phyloP scores from a whole-genome alignment of 2,888 invertebrate genomes.

The Aleiodes alternator region DNA sequence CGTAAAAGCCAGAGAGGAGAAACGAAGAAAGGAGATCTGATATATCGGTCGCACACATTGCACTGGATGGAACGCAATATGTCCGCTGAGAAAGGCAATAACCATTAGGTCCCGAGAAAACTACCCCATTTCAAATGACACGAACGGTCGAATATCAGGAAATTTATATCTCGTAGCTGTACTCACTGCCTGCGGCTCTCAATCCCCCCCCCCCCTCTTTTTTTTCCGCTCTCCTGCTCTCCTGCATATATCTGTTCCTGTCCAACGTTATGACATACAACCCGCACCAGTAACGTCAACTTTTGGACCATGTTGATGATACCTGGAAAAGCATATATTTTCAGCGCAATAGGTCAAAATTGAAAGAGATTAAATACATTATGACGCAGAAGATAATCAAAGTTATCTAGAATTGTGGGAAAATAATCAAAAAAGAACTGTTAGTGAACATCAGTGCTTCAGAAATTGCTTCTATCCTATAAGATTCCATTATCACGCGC shows the following conservation, averaged over 20 bases:
- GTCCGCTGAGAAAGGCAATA: constrained; percentile 80
- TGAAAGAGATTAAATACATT: constrained; percentile 7
- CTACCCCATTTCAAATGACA: constrained; percentile 80
- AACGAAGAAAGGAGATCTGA: constrained; percentile 69
- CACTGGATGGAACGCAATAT: constrained; percentile 80
- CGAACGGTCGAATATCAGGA: constrained; percentile 79
- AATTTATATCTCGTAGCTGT: constrained; percentile 77
- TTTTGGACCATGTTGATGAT: neutral
- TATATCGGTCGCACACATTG: constrained; percentile 79
- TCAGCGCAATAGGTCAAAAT: neutral
- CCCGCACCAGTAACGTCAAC: neutral
- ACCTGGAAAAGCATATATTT: neutral
- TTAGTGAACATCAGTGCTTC: constrained; percentile 47
- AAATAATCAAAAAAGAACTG: neutral
- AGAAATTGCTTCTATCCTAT: constrained; percentile 74
- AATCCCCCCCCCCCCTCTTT: neutral
- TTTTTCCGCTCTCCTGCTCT: neutral
- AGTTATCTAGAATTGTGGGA: neutral
- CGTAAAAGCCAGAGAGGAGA: constrained; percentile 6
- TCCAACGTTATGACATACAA: constrained; percentile 7
- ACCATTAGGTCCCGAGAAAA: constrained; percentile 80
- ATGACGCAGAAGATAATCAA: constrained; percentile 12
- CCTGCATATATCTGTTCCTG: neutral
- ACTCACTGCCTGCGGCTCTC: constrained; percentile 49
- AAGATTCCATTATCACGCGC: constrained; percentile 74